Base-by-base conservation (phyloP, 2,888 invertebrate genomes). In the Seladonia tumulorum region DNA sequence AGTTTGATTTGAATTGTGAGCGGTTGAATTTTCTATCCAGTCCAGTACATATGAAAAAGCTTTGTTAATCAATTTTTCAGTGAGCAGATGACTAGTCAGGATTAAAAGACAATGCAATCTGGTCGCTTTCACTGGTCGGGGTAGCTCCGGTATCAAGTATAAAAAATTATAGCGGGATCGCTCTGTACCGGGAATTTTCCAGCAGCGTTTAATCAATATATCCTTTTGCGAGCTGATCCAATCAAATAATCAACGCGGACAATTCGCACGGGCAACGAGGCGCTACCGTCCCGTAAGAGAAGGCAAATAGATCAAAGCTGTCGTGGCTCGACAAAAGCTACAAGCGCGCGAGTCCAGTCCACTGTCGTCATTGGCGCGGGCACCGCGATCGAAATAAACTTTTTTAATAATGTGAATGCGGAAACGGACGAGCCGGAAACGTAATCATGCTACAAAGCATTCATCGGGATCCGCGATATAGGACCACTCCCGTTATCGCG, bases 321-420 rank as follows among this genome's bases (percentile, higher is more conserved):
- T 8, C 22, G 66, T 66, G 29, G 7, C 35, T 35, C 35, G 35
- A 66, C 70, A 70, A 70, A 70, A 70, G 39, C 70, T 39, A 16
- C 63, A 29, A 63, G 14, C 63, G 16, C 63, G 35, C 18, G 47
- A 16, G 49, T 18, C 18, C 35, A 18, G 22, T 42, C 63, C 16
- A n/a, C 18, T 18, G 57, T 47, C 29, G 66, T 42, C 83, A 39
- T 22, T 29, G n/a, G 42, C 7, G 2, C 53, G 53, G 75, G 73
- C 53, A 10, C 18, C 16, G 8, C n/a, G 57, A 63, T 63, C 45
- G 72, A 42, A 70, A 76, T 79, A 76, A 81, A 86, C 75, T 79
- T 86, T 85, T 85, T 85, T 81, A 84, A 86, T 86, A 86, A 85
- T 76, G 78, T n/a, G 78, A 79, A 79, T 57, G 22, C 70, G 72